A percentile compares a stretch with the other conserved stretches of the same genome.
These are phyloP conservation scores for Acromyrmex charruanus DNA, from an alignment of 1,140 invertebrate genomes.

Conservation along the genomic window DNA sequence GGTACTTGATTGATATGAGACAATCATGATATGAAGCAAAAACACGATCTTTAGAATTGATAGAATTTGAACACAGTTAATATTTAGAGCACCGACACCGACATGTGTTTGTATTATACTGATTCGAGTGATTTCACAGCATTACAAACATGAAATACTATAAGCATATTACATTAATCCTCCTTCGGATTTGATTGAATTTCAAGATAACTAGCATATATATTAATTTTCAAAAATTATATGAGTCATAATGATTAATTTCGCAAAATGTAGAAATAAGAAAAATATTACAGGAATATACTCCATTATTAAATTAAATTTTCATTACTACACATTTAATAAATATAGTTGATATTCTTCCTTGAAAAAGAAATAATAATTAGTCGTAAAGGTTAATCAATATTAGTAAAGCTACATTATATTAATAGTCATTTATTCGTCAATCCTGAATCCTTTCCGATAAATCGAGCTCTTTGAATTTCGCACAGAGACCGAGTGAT, in stretches of 20 bases:
- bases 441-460: conserved; percentile 21
- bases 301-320: conserved; percentile 8
- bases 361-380: conserved; percentile 1
- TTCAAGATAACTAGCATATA: conserved; percentile 42
- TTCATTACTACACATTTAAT: conserved; percentile 10
- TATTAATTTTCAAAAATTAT: conserved; percentile 4
- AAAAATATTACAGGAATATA: background rate
- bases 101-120: conserved; percentile 28
- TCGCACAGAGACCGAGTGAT: conserved; percentile 26
- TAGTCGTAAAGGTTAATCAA: background rate
- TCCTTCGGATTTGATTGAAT: conserved; percentile 20
- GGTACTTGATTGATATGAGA: background rate
- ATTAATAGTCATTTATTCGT: conserved; percentile 17
- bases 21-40: background rate
- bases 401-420: background rate
- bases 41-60: background rate
- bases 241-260: conserved; percentile 23
- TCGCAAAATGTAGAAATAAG: conserved; percentile 9
- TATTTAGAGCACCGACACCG: conserved; percentile 36
- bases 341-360: background rate
- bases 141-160: conserved; percentile 24
- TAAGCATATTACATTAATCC: conserved; percentile 39
- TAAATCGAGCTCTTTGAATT: conserved; percentile 26
- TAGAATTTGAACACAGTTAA: conserved; percentile 12
- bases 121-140: conserved; percentile 28